phyloP scores from a whole-genome alignment of 2,888 invertebrate genomes.

The Coelinius sp. region DNA sequence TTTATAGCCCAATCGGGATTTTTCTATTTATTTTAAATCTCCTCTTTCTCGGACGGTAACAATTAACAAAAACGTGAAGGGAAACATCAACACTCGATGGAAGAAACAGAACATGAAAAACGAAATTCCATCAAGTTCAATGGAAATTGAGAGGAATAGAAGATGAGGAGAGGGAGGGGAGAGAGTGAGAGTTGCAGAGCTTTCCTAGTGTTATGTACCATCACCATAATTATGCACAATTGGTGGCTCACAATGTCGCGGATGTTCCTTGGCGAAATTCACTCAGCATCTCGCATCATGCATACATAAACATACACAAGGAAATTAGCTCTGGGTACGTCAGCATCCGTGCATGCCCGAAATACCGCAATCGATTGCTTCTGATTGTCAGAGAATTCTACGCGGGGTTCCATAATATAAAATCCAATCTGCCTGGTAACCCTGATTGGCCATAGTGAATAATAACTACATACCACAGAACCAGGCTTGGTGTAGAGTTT shows the following conservation, averaged over 20 bases:
- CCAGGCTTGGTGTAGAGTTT: no score
- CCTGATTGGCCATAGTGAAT: no score
- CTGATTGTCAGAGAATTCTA: no score
- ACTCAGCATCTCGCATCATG: constrained; percentile 6
- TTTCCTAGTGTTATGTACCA: constrained; percentile 25
- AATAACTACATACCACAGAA: no score
- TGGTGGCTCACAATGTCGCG: constrained; percentile 38
- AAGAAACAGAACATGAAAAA: not conserved
- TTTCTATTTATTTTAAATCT: constrained; percentile 40
- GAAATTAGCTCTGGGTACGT: not conserved
- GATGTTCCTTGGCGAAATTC: constrained; percentile 40
- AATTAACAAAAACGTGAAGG: constrained; percentile 29
- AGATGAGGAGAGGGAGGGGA: not conserved
- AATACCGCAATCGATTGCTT: no score
- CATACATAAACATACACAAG: not conserved
- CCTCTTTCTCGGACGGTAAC: constrained; percentile 39
- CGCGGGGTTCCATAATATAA: no score
- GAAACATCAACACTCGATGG: constrained; percentile 14
- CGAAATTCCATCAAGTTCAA: not conserved
- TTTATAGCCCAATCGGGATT: constrained; percentile 28
- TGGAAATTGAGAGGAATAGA: constrained; percentile 8
- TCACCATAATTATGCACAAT: constrained; percentile 34
- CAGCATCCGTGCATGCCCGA: constrained; percentile 58
- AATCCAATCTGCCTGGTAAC: no score
- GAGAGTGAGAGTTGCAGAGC: not conserved